These are phyloP conservation scores for Anas flavirostris DNA, from an alignment of 2,797 vertebrate genomes.

Conservation along the genomic window DNA sequence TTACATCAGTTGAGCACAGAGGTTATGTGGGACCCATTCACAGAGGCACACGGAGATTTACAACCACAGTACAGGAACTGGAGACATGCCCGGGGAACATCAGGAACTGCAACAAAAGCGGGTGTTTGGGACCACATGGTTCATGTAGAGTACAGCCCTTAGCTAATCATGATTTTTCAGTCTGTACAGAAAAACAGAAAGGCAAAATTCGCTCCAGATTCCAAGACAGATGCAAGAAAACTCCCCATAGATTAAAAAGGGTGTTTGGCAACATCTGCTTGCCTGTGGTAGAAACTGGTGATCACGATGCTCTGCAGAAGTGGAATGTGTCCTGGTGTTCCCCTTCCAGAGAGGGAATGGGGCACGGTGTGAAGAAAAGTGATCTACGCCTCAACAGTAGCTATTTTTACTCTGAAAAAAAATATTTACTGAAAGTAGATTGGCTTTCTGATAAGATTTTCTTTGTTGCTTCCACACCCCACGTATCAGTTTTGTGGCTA, in stretches of 20 bases:
- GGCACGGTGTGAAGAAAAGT: background rate
- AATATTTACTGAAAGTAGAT: background rate
- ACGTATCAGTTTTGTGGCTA: background rate
- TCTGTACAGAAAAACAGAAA: background rate
- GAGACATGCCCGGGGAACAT: background rate
- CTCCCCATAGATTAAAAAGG: background rate
- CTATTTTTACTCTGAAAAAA: background rate
- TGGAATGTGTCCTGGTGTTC: background rate
- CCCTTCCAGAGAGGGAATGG: background rate
- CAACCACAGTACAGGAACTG: background rate
- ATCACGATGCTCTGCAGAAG: background rate
- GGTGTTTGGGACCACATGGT: rapidly evolving
- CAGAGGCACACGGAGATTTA: background rate
- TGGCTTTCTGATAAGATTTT: background rate
- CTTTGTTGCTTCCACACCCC: background rate
- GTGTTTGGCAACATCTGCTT: background rate
- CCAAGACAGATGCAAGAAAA: background rate
- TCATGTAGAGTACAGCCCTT: background rate
- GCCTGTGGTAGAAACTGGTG: background rate
- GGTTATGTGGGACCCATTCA: background rate
- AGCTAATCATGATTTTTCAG: background rate
- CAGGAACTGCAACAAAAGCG: background rate
- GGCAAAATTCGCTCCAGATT: background rate
- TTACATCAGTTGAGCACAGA: background rate
- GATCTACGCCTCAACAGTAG: background rate